A percentile compares a stretch with the other conserved stretches of the same genome.
phyloP scores from a whole-genome alignment of 2,113 vertebrate species.

The Notechis scutatus region DNA sequence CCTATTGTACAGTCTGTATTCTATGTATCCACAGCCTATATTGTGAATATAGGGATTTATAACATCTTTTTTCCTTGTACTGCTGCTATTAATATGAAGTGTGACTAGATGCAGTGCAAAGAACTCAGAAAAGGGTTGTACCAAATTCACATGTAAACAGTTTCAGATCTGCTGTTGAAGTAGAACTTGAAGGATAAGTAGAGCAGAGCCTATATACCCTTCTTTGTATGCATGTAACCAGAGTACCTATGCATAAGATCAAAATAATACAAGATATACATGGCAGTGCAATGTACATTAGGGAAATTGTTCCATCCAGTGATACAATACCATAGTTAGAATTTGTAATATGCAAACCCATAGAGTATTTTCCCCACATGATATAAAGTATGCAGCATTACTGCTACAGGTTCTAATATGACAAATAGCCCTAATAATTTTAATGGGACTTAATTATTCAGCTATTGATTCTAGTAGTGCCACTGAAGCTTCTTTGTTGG shows the following conservation, averaged over 20 bases:
- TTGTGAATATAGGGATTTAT: not conserved
- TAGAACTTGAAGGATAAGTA: not conserved
- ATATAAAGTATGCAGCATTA: not conserved
- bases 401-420: not conserved
- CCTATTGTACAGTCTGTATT: not conserved
- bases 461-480: not conserved
- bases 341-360: not conserved
- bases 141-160: conserved; percentile 1
- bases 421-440: not conserved
- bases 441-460: not conserved
- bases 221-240: not conserved
- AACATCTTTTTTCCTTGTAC: not conserved
- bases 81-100: not conserved
- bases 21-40: not conserved
- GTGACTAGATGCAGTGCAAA: not conserved
- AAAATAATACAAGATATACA: conserved; percentile 14
- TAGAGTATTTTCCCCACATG: not conserved
- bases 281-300: not conserved
- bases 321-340: not conserved
- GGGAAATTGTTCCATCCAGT: not conserved
- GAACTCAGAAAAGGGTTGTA: not conserved
- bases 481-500: not conserved
- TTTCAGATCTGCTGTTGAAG: not conserved
- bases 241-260: not conserved
- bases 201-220: not conserved